Base-by-base conservation (phyloP, 2,797 vertebrate species). In the Chaunax sp. region DNA sequence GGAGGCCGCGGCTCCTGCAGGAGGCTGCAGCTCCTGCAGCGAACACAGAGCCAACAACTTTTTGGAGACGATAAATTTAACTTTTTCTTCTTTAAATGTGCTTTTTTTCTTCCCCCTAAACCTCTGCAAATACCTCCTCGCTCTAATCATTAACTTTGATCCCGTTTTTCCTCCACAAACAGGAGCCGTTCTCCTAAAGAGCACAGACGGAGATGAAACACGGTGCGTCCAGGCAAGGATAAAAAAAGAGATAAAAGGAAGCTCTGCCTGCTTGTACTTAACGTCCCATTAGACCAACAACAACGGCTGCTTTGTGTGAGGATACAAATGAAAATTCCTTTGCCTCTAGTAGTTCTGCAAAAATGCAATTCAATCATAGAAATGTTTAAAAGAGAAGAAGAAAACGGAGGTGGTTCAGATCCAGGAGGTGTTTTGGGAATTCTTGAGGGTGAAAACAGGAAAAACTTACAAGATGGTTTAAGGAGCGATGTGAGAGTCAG, bases 161-260 rank as follows among this genome's bases (percentile, higher is more conserved):
- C 90, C 69, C 50, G 37, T 72, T 81, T 30, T 50, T 59, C 46
- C 64, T 63, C 61, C 72, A 51, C 84, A 86, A 89, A 89, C 81
- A 81, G 76, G 73, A 45, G 61, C 75, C 55, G 54, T 61, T 85
- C 67, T 49, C 65, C 90, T 90, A 80, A 40, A 77, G 81, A 87
- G 86, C 80, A 57, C 47, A 2, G 37, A 37, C 73, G 85, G 90
- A 91, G 89, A 93, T 93, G 88, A 93, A 93, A 92, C 89, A 64
- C 46, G 51, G 51, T 46, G 66, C 75, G 80, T 82, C 76, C 66
- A 64, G 75, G 82, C 82, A 84, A 50, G 78, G 82, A 91, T 89
- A 88, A 92, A 91, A 87, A 92, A 83, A 60, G 19, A 89, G 84
- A 91, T 92, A 81, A 92, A 92, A 92, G 87, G 76, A 67, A 7